These are phyloP conservation scores for Acleris laterana DNA, from an alignment of 2,888 invertebrate genomes.

Conservation along the genomic window DNA sequence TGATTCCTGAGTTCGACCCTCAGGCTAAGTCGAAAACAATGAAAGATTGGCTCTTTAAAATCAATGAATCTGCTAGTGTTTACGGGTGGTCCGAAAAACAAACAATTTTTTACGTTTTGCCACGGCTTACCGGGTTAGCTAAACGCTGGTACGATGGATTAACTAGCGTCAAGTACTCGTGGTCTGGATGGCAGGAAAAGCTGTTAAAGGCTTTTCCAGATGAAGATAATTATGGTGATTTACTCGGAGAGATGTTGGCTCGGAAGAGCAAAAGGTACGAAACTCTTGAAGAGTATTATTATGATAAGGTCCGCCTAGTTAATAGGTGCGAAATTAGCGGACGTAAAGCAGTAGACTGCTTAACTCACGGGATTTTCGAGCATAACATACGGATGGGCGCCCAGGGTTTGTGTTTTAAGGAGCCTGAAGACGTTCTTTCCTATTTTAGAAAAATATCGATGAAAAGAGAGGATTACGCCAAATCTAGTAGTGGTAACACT, in stretches of 20 bases:
- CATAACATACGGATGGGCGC: conserved; percentile 28
- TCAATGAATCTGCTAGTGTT: conserved; percentile 12
- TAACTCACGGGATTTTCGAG: conserved; percentile 37
- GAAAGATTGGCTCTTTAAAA: conserved; percentile 11
- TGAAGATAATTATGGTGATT: conserved; percentile 38
- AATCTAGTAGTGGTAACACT: not conserved
- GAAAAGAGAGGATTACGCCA: not conserved
- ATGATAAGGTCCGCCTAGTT: conserved; percentile 40
- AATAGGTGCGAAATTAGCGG: conserved; percentile 38
- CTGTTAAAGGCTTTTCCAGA: conserved; percentile 37
- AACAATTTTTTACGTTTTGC: conserved; percentile 34
- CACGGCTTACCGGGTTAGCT: conserved; percentile 38
- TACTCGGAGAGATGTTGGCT: conserved; percentile 39
- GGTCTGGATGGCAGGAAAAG: conserved; percentile 40
- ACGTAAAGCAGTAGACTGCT: conserved; percentile 39
- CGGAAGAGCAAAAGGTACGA: conserved; percentile 36
- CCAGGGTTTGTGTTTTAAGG: conserved; percentile 16
- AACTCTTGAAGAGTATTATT: conserved; percentile 38
- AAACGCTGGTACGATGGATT: conserved; percentile 41
- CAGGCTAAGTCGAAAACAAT: conserved; percentile 4
- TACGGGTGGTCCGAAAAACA: conserved; percentile 16
- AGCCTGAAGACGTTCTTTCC: conserved; percentile 26
- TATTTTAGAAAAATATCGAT: conserved; percentile 18
- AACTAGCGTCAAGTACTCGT: conserved; percentile 38
- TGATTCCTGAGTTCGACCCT: conserved; percentile 13